Percentiles rank a stretch among this genome's conserved stretches.
Evolutionary conservation across 2,113 vertebrate species (phyloP).

Genomic region (Mormoops blainvillei): DNA sequence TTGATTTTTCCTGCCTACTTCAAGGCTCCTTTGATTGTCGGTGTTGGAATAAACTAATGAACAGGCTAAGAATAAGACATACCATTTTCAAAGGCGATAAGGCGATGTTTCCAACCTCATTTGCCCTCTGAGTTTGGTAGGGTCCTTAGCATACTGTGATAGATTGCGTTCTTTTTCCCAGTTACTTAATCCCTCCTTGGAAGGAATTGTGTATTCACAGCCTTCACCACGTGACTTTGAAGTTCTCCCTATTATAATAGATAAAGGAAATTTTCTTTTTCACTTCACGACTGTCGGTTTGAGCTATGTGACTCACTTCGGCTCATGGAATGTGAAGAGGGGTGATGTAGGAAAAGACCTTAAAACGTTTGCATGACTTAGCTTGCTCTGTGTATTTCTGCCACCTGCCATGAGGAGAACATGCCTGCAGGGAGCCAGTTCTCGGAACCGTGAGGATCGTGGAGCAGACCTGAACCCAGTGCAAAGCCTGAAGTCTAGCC

Average conservation of each 20-base stretch:
- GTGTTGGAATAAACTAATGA: neutral
- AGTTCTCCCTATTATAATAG: neutral
- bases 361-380: neutral
- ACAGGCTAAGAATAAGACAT: neutral
- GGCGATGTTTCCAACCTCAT: neutral
- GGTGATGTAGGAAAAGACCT: neutral
- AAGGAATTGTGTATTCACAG: neutral
- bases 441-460: neutral
- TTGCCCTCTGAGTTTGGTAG: neutral
- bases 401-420: neutral
- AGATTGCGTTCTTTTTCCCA: neutral
- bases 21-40: neutral
- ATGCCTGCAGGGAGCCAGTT: neutral
- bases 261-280: neutral
- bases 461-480: neutral
- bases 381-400: neutral
- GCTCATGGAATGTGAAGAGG: neutral
- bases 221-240: neutral
- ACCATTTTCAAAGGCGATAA: neutral
- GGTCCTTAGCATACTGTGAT: neutral
- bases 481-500: neutral
- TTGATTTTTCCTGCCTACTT: neutral
- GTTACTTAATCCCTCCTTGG: neutral
- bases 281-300: neutral
- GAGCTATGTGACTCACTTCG: neutral